Evolutionary conservation across 1,140 invertebrate genomes (phyloP), one percentile per base, ranked within the genome.

Genomic region (Dolichoris vasculosae): DNA sequence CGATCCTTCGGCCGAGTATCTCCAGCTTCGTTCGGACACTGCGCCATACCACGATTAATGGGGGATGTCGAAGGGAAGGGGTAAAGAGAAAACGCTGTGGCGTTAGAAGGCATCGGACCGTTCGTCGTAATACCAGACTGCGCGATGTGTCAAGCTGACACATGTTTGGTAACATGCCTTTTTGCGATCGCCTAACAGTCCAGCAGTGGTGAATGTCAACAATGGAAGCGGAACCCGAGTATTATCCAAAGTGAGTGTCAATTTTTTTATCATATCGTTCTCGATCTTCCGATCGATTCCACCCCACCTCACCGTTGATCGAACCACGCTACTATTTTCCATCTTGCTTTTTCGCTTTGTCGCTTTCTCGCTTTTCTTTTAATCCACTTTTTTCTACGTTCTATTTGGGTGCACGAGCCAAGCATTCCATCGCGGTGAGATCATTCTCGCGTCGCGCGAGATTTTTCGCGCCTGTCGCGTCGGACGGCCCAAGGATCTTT

Each of bases 121-220:
- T 67, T 11, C 30, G 8, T 67, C 63, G 32, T 67, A 6, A 2
- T 40, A 26, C 35, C 69, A 40, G 38, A 76, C 35, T 63, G 32
- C 64, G 79, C 81, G 48, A 83, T 90, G 88, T 90, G 90, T 91
- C 90, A 90, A 88, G 79, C 86, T 89, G 87, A 90, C 88, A 88
- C 83, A 82, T 82, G 86, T 89, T 89, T 87, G 84, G 69, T 86
- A 87, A 87, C 80, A 88, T 88, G 88, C 51, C 76, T 81, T 69
- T 76, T 86, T 69, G 35, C 40, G 75, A 48, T 77, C 88, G 84
- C 11, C n/a, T 30, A 87, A 87, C 40, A 38, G 46, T 55, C 63
- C 20, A 86, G 71, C 64, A 23, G 46, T 80, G 30, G 51, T 87
- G 76, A 71, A 35, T 73, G 35, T 75, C 81, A 71, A 69, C 76